These are phyloP conservation scores for Pseudorasbora parva DNA, from an alignment of 2,113 vertebrate genomes.

Conservation along the genomic window DNA sequence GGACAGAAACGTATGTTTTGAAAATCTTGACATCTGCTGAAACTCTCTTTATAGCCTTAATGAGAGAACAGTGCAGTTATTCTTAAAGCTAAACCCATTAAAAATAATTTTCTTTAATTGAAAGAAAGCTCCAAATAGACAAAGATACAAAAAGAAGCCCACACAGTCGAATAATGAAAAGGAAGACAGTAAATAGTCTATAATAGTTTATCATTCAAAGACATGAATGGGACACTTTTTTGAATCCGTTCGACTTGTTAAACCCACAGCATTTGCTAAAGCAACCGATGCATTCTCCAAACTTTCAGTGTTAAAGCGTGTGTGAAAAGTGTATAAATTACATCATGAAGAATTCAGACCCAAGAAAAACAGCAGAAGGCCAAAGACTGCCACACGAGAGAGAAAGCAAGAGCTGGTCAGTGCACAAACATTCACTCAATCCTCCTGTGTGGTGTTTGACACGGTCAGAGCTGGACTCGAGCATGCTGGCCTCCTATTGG, in stretches of 20 bases:
- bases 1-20: not conserved
- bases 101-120: not conserved
- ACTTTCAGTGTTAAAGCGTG: not conserved
- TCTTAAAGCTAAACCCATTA: not conserved
- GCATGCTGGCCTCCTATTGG: slow-evolving; percentile 21
- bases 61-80: not conserved
- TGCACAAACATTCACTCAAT: not conserved
- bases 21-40: not conserved
- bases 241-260: not conserved
- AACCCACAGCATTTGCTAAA: not conserved
- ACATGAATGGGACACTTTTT: not conserved
- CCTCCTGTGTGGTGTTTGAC: slow-evolving; percentile 14
- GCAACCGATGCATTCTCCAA: not conserved
- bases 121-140: not conserved
- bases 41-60: not conserved
- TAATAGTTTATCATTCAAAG: not conserved
- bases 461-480: slow-evolving; percentile 41
- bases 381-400: slow-evolving; percentile 9
- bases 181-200: no score
- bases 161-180: no score
- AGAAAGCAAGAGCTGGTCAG: slow-evolving; percentile 48
- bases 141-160: no score
- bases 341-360: not conserved
- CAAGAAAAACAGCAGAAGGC: not conserved
- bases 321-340: not conserved